Conservation (phyloP, 2,797 vertebrate genomes). For the Hafferia zeledoni region DNA sequence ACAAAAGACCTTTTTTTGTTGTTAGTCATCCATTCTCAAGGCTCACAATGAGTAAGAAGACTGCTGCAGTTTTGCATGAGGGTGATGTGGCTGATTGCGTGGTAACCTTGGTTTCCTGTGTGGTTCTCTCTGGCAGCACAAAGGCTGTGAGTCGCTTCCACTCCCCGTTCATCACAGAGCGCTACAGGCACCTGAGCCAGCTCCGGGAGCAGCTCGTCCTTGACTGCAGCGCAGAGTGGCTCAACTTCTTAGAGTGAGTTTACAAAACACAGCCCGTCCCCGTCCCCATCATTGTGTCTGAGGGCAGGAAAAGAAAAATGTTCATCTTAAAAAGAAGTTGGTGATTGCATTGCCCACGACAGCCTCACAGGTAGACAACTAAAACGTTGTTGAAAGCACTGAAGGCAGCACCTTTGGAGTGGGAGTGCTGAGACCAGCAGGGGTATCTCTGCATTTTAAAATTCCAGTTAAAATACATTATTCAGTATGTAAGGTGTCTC, state of each 20-base stretch:
- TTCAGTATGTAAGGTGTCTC: neutral
- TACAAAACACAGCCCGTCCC: neutral
- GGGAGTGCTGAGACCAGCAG: neutral
- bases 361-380: neutral
- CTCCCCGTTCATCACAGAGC: slow-evolving; percentile 87
- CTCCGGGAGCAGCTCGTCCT: slow-evolving; percentile 92
- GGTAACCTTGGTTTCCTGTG: slow-evolving; percentile 70
- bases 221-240: slow-evolving; percentile 89
- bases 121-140: slow-evolving; percentile 80
- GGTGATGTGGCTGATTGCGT: slow-evolving; percentile 58
- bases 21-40: slow-evolving; percentile 10
- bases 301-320: neutral
- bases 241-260: slow-evolving; percentile 90
- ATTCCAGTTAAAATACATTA: neutral
- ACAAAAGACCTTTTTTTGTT: neutral
- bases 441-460: neutral
- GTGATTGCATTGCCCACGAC: neutral
- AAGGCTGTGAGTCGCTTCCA: slow-evolving; percentile 93
- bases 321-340: neutral
- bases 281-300: neutral
- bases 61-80: slow-evolving; percentile 33
- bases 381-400: neutral
- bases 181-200: slow-evolving; percentile 85
- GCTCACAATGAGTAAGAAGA: slow-evolving; percentile 39
- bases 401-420: neutral